Base-by-base conservation (phyloP, 2,797 vertebrate species). In the Smutsia gigantea region DNA sequence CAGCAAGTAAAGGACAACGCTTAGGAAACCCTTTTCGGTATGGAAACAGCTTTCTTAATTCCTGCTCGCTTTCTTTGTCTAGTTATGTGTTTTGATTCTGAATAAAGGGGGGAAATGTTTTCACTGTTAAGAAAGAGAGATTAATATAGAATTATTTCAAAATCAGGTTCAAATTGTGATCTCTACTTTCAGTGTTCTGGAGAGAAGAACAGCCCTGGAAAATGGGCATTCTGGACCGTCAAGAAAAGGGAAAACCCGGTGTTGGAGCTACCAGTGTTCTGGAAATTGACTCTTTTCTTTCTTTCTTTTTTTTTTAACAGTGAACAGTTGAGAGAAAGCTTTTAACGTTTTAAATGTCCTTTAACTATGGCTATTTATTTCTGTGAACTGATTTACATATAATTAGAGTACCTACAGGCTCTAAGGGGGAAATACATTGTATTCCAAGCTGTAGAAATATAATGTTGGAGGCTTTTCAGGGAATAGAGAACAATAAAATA, bases 281-380 rank as follows among this genome's bases (percentile, higher is more conserved):
- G 82, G 78, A 97, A 96, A 97, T 69, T 72, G 87, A 93, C 71
- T 84, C 82, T 53, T 74, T 66, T 72, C 59, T 86, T 81, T 42
- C 69, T 77, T 78, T 64, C 72, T 79, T 49, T 85, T 74, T 46
- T 46, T 81, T 27, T 15, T 39, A 83, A 74, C 34, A 68, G 78
- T 27, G 57, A 96, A 95, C 39, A 86, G 96, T 94, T 91, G 71
- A 97, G 94, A 86, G 96, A 97, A 97, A 96, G 94, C 90, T 97
- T 94, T 97, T 97, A 94, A 95, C 94, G 79, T 98, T 95, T 97
- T 97, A 97, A 97, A 94, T 94, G 86, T 88, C 84, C 82, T 97
- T 98, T 97, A 97, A 95, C 95, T 92, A 87, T 64, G 18, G 81
- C 87, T 97, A 98, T 97, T 98, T 98, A 98, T 97, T 98, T 96